A percentile compares a stretch with the other conserved stretches of the same genome.
These are phyloP conservation scores for Cosmorhoe ocellata DNA, from an alignment of 2,888 invertebrate species.

Conservation along the genomic window DNA sequence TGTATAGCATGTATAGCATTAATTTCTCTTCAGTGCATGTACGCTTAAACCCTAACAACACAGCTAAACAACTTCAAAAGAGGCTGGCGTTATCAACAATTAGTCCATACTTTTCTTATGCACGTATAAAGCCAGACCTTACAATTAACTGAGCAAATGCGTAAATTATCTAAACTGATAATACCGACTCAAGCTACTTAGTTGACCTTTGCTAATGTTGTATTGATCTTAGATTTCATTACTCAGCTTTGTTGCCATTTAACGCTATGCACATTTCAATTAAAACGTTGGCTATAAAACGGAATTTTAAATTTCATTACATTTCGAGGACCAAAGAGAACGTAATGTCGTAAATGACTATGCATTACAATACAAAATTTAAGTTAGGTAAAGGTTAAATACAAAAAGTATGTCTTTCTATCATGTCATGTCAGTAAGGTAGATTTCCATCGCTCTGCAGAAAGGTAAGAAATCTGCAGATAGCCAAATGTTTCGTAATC, in stretches of 20 bases:
- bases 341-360: neutral
- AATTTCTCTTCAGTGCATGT: no score
- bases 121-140: neutral
- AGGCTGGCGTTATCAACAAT: no score
- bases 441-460: no score
- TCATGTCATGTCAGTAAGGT: no score
- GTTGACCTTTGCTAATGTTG: slow-evolving; percentile 35
- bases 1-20: no score
- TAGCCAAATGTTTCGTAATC: slow-evolving; percentile 41
- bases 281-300: slow-evolving; percentile 16
- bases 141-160: slow-evolving; percentile 4
- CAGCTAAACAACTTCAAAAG: no score
- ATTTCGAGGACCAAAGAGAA: slow-evolving; percentile 12
- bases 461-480: slow-evolving; percentile 14
- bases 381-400: no score
- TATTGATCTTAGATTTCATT: slow-evolving; percentile 36
- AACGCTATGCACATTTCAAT: slow-evolving; percentile 15
- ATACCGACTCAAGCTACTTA: slow-evolving; percentile 31
- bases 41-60: no score
- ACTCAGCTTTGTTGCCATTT: slow-evolving; percentile 12
- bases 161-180: slow-evolving; percentile 13
- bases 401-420: no score
- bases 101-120: neutral
- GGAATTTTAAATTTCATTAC: slow-evolving; percentile 12
- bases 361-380: no score